A percentile compares a stretch with the other conserved stretches of the same genome.
These are phyloP conservation scores for Cacoxenus indagator DNA, from an alignment of 2,888 invertebrate species.

Conservation along the genomic window DNA sequence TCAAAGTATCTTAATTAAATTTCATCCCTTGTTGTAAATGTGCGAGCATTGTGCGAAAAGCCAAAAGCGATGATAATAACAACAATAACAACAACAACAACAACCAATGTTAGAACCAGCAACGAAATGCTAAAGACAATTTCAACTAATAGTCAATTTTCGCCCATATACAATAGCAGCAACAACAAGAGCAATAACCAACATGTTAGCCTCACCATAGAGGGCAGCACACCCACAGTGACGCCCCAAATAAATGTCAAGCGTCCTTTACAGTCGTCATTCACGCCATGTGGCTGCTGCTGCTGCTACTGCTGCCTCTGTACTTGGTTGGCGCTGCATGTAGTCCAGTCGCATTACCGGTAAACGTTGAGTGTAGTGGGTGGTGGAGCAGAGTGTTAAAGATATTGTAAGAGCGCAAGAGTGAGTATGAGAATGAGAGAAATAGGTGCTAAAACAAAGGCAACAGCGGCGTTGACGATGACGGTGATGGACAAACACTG, in stretches of 20 bases:
- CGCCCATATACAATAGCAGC: conserved; percentile 42
- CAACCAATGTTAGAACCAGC: no score
- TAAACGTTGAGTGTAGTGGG: background rate
- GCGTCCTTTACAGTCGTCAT: background rate
- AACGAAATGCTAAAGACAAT: conserved; percentile 2
- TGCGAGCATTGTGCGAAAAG: conserved; percentile 15
- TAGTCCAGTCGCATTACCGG: background rate
- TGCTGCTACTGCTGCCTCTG: background rate
- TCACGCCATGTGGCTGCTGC: background rate
- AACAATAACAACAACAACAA: background rate
- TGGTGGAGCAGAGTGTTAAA: no score
- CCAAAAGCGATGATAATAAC: background rate
- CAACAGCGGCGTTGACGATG: conserved; percentile 13
- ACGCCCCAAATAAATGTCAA: conserved; percentile 28
- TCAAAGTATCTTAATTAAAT: conserved; percentile 67
- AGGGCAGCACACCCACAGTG: conserved; percentile 19
- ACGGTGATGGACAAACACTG: background rate
- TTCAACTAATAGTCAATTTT: conserved; percentile 63
- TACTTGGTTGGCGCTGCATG: background rate
- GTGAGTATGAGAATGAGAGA: background rate
- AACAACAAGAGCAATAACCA: conserved; percentile 32
- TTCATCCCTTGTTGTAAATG: conserved; percentile 54
- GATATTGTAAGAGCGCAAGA: no score
- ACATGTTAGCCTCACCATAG: background rate
- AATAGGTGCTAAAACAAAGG: background rate